Conservation (phyloP, 2,113 vertebrate species). For the Nettapus auritus region DNA sequence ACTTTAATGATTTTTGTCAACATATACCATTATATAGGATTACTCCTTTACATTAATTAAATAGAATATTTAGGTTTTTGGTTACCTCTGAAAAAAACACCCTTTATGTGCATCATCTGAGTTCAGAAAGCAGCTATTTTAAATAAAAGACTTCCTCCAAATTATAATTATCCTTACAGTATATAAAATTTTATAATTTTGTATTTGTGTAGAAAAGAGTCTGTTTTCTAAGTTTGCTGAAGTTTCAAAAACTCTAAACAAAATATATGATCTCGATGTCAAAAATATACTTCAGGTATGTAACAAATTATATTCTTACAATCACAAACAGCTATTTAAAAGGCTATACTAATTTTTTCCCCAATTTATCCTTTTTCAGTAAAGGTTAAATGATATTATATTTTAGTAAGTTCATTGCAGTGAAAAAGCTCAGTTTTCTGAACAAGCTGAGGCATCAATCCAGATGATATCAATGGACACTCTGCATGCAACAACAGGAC, state of each 20-base stretch:
- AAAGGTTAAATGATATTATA: background rate
- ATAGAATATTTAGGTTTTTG: background rate
- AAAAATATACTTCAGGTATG: background rate
- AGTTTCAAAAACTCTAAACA: background rate
- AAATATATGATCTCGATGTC: background rate
- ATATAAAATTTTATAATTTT: background rate
- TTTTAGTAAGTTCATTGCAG: background rate
- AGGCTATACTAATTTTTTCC: background rate
- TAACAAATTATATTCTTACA: background rate
- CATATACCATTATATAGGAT: background rate
- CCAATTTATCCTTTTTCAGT: background rate
- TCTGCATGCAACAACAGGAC: accelerated
- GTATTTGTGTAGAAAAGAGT: background rate
- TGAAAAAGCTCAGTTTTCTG: background rate
- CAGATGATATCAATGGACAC: background rate
- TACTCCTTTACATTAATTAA: background rate
- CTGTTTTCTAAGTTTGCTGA: background rate
- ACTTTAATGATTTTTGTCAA: background rate
- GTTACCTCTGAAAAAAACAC: background rate
- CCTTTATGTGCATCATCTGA: background rate
- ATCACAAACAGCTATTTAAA: background rate
- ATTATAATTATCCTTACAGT: background rate
- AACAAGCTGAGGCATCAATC: background rate
- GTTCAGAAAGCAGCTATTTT: background rate
- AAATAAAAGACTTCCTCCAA: background rate